Percentiles rank a stretch among this genome's conserved stretches.
phyloP scores from a whole-genome alignment of 2,888 invertebrate genomes.

The Terebella lapidaria region DNA sequence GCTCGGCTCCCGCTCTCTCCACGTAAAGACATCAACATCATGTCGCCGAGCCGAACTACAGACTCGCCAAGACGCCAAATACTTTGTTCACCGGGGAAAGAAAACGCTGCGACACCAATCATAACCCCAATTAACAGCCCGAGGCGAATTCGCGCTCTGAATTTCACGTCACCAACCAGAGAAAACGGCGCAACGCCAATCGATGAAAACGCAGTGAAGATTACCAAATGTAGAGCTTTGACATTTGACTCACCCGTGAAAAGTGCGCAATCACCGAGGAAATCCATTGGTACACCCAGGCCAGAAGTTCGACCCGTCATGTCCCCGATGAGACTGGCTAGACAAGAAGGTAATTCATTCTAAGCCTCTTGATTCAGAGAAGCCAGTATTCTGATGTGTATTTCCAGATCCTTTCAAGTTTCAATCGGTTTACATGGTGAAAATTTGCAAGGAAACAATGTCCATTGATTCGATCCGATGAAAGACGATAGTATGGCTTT shows the following conservation, averaged over 20 bases:
- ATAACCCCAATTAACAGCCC: too few species aligned
- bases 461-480: background rate
- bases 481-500: too few species aligned
- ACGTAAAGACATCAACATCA: background rate
- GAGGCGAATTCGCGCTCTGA: too few species aligned
- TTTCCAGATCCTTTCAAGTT: too few species aligned
- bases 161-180: too few species aligned
- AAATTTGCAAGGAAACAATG: background rate
- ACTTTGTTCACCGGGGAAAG: background rate
- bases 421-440: too few species aligned
- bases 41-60: background rate
- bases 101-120: too few species aligned
- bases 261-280: background rate
- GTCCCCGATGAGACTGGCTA: background rate
- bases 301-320: background rate
- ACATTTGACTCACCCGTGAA: background rate
- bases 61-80: background rate
- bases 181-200: too few species aligned
- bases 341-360: conserved; percentile 1
- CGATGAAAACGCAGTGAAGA: too few species aligned
- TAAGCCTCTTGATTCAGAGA: background rate
- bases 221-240: background rate
- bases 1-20: too few species aligned
- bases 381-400: too few species aligned
- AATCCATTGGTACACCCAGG: background rate